phyloP scores from a whole-genome alignment of 2,888 invertebrate genomes.

The Calliphora vomitoria region DNA sequence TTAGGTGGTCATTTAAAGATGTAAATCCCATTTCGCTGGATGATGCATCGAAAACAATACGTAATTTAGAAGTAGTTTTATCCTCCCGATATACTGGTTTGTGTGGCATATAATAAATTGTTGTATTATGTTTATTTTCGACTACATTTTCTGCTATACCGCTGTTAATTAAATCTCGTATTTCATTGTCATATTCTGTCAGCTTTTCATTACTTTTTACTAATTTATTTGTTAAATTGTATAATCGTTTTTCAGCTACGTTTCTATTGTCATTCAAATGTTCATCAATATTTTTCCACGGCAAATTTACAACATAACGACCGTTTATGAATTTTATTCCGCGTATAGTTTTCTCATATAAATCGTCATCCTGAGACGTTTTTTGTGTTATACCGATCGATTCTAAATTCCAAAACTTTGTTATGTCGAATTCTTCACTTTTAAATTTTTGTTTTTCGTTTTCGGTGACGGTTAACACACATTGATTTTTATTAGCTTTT shows the following conservation, averaged over 20 bases:
- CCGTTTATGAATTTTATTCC: slow-evolving; percentile 41
- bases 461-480: too few species aligned
- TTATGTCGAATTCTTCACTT: background rate
- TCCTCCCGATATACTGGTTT: too few species aligned
- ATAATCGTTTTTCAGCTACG: slow-evolving; percentile 22
- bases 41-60: too few species aligned
- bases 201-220: slow-evolving; percentile 49
- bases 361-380: too few species aligned
- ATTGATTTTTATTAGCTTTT: too few species aligned
- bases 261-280: background rate
- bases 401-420: slow-evolving; percentile 61
- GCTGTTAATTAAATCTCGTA: slow-evolving; percentile 29
- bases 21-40: too few species aligned
- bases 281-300: too few species aligned
- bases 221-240: slow-evolving; percentile 45
- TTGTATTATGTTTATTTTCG: background rate
- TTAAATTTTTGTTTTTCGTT: too few species aligned
- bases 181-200: slow-evolving; percentile 54
- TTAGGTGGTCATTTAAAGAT: too few species aligned
- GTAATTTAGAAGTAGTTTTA: too few species aligned
- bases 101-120: too few species aligned
- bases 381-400: slow-evolving; percentile 36
- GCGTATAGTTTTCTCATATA: too few species aligned
- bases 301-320: slow-evolving; percentile 39
- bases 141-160: slow-evolving; percentile 1